Conservation (phyloP, 2,797 vertebrate species). For the Eulemur coronatus region DNA sequence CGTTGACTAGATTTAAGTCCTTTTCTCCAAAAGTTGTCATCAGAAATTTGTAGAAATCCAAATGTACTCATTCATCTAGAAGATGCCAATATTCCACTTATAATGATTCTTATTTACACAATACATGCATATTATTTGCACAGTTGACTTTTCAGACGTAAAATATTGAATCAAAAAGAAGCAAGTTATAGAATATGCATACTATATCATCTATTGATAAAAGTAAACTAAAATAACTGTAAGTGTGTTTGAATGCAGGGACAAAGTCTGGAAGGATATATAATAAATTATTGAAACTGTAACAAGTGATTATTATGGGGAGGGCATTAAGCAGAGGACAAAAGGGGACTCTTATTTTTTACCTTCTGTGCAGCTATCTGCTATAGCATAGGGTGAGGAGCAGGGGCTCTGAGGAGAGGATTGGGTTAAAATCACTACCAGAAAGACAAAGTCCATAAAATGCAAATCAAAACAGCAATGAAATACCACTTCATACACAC, state of each 20-base stretch:
- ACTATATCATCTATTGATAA: neutral
- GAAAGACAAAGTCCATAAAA: neutral
- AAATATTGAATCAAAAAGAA: neutral
- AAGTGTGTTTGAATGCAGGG: neutral
- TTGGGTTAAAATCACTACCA: neutral
- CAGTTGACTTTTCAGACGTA: neutral
- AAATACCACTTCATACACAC: neutral
- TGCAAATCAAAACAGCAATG: neutral
- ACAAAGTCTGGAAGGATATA: neutral
- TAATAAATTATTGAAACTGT: neutral
- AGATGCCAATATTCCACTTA: neutral
- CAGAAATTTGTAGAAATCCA: neutral
- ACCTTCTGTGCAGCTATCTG: neutral
- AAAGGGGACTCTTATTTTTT: neutral
- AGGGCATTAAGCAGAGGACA: neutral
- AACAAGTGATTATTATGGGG: neutral
- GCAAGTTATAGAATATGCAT: neutral
- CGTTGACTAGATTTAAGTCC: neutral
- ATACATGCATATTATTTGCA: neutral
- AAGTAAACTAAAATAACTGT: neutral
- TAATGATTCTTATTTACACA: neutral
- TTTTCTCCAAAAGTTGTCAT: neutral
- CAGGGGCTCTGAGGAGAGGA: neutral
- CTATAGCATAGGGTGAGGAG: neutral
- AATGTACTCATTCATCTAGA: neutral